Percentiles rank a stretch among this genome's conserved stretches.
Conservation (phyloP, 2,113 vertebrate genomes). For the Spea multiplicata region DNA sequence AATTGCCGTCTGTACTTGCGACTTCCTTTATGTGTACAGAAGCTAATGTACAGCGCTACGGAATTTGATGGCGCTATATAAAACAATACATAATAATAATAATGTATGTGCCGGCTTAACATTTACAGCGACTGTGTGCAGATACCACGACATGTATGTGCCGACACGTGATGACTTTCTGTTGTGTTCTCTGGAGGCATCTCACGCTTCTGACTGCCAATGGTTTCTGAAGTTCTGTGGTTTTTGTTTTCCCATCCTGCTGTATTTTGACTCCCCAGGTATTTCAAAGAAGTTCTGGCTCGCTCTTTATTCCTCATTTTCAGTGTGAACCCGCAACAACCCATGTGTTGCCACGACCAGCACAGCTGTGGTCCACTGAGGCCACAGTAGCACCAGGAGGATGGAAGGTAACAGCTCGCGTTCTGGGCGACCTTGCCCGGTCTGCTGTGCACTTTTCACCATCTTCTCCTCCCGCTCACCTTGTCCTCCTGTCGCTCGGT, state of each 20-base stretch:
- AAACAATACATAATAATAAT: too few relatives aligned
- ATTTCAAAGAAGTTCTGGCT: constrained; percentile 80
- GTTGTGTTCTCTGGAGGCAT: not conserved
- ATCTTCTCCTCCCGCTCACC: constrained; percentile 47
- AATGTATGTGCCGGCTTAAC: too few relatives aligned
- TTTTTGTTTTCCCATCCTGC: constrained; percentile 39
- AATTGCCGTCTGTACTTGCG: too few relatives aligned
- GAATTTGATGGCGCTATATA: too few relatives aligned
- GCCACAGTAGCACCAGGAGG: constrained; percentile 60
- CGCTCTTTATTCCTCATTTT: constrained; percentile 63
- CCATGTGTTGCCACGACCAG: constrained; percentile 58
- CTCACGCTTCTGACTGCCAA: not conserved
- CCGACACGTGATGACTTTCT: too few relatives aligned
- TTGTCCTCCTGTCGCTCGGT: constrained; percentile 50
- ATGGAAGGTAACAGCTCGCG: constrained; percentile 77
- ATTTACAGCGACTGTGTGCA: too few relatives aligned
- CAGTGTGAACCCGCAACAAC: constrained; percentile 60
- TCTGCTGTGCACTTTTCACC: constrained; percentile 55
- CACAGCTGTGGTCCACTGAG: constrained; percentile 64
- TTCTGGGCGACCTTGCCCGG: constrained; percentile 46
- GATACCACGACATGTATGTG: too few relatives aligned
- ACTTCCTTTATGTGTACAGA: too few relatives aligned
- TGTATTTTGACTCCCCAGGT: constrained; percentile 76
- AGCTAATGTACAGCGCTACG: too few relatives aligned
- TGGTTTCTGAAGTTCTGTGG: not conserved